Base-by-base conservation (phyloP, 2,113 vertebrate species). In the Nestor notabilis region DNA sequence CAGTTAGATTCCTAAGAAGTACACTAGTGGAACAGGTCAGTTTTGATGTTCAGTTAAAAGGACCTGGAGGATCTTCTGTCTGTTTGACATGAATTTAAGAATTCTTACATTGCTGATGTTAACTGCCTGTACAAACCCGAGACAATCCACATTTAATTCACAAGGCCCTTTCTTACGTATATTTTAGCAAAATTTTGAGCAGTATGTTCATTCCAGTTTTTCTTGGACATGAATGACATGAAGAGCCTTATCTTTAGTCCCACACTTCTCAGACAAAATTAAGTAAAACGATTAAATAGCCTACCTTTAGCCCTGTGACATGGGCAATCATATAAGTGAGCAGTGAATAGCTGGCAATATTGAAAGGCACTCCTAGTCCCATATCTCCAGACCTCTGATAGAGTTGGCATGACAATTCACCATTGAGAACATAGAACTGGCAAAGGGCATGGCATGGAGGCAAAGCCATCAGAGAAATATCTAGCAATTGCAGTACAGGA, bases 271-370 rank as follows among this genome's bases (percentile, higher is more conserved):
- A 87, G 49, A 63, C 17, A 71, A 78, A 17, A 70, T 35, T 8
- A 83, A 86, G 53, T 47, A 60, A 89, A 93, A 93, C 17, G 0
- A 71, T 65, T 31, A 31, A 47, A 27, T 8, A 89, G 25, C 96
- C 21, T 96, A 99, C 99, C 99, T 99, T 98, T 31, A 99, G 98
- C 75, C 98, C 99, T 4, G 99, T 99, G 96, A 99, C 97, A 90
- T 99, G 99, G 31, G 99, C 99, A 11, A 99, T 99, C 99, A 99
- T 99, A 97, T 99, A 99, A 2, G 99, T 99, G 31, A 99, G 99
- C 55, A 99, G 97, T 13, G 99, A 98, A 7, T 99, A 99, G 98
- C 99, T 99, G 97, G 99, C 99, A 17, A 99, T 99, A 95, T 99
- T 99, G 97, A 99, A 99, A 43, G 99, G 99, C 55, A 99, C 99